Evolutionary conservation across 2,113 vertebrate species (phyloP).

Genomic region (Sclerurus mexicanus): DNA sequence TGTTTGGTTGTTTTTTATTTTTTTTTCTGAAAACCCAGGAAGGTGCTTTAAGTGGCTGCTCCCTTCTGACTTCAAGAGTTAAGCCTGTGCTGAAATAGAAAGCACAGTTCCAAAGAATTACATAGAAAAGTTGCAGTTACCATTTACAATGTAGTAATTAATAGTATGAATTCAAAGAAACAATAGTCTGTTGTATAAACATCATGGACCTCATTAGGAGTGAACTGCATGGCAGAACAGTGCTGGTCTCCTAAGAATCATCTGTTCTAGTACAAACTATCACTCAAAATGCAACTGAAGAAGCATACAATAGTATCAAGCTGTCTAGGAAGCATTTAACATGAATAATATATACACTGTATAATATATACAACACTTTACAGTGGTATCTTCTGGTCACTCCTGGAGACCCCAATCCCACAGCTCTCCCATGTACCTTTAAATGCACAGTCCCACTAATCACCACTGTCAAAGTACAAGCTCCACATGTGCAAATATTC

Average conservation of each 20-base stretch:
- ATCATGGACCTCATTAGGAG: background rate
- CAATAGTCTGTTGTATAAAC: background rate
- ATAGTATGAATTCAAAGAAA: background rate
- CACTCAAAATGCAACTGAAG: background rate
- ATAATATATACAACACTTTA: background rate
- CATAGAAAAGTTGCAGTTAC: background rate
- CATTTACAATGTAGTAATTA: background rate
- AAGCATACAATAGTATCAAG: background rate
- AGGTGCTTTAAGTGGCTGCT: background rate
- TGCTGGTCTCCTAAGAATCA: background rate
- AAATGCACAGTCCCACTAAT: background rate
- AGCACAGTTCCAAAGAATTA: background rate
- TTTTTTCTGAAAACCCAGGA: background rate
- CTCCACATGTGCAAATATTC: background rate
- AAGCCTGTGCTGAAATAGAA: background rate
- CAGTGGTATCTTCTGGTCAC: background rate
- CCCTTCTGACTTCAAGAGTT: background rate
- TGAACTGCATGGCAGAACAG: background rate
- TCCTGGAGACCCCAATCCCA: background rate
- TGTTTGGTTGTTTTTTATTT: too few relatives aligned
- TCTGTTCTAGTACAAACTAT: background rate
- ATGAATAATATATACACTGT: background rate
- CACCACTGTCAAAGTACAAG: background rate
- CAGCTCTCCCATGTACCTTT: background rate
- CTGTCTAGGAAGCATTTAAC: background rate